Percentiles rank a stretch among this genome's conserved stretches.
phyloP scores from a whole-genome alignment of 2,113 vertebrate genomes.

The Prunella himalayana region DNA sequence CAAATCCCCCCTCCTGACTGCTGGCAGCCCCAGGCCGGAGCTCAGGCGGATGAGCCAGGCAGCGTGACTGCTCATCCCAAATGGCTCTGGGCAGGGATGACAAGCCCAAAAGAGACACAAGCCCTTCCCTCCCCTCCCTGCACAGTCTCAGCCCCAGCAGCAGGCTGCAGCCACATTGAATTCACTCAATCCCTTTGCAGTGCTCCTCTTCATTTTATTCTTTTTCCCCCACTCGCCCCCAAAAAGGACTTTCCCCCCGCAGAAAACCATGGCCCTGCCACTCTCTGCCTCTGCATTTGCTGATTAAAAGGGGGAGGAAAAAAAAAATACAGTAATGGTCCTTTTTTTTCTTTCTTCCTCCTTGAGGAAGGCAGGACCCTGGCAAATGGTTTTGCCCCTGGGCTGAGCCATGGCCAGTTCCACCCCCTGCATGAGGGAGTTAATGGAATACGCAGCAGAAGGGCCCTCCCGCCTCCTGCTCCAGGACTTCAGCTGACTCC shows the following conservation, averaged over 20 bases:
- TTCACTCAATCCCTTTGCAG: neutral
- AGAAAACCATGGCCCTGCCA: neutral
- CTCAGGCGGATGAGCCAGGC: neutral
- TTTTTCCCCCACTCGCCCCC: neutral
- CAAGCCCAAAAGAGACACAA: neutral
- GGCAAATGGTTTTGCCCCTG: constrained; percentile 58
- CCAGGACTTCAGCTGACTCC: constrained; percentile 66
- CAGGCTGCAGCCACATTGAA: neutral
- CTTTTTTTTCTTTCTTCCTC: constrained; percentile 33
- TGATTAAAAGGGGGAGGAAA: neutral
- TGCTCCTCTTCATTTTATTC: neutral
- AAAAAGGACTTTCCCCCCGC: neutral
- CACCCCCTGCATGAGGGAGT: constrained; percentile 30
- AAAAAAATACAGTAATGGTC: neutral
- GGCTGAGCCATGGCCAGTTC: constrained; percentile 48
- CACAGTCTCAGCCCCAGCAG: neutral
- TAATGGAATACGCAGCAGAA: constrained; percentile 34
- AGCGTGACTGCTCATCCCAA: neutral
- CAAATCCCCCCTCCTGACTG: fast-evolving
- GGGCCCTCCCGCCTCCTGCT: constrained; percentile 12
- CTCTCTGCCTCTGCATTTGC: neutral
- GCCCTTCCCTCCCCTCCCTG: neutral
- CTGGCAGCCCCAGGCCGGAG: neutral
- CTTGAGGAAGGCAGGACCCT: constrained; percentile 17
- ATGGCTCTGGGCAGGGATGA: neutral